Conservation (phyloP, 2,113 vertebrate species). For the Hymenochirus boettgeri region DNA sequence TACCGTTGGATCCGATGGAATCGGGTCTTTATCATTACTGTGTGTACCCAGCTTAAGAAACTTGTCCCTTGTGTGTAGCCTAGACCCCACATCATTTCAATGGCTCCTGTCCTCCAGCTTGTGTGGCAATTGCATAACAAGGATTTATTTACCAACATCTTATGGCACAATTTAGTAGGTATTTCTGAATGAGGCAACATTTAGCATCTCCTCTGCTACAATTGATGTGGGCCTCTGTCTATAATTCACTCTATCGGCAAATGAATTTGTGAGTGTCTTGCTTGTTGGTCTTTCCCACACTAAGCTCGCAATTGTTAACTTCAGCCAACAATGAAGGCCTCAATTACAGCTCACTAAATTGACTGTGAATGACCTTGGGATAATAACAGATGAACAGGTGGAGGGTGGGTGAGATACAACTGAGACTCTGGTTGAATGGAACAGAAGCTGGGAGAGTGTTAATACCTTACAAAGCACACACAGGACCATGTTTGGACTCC, state of each 20-base stretch:
- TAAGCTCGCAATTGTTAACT: constrained; percentile 21
- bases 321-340: constrained; percentile 28
- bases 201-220: constrained; percentile 8
- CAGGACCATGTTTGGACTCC: constrained; percentile 24
- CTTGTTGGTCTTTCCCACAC: constrained; percentile 30
- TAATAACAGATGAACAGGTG: constrained; percentile 36
- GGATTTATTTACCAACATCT: constrained; percentile 4
- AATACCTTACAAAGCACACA: constrained; percentile 8
- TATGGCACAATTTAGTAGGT: constrained; percentile 1
- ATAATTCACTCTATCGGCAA: constrained; percentile 16
- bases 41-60: too few species aligned
- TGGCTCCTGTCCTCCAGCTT: background rate
- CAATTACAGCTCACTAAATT: constrained; percentile 33
- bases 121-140: background rate
- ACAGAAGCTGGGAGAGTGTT: constrained; percentile 6
- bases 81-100: background rate
- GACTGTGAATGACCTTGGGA: constrained; percentile 41
- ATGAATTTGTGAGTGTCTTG: constrained; percentile 8
- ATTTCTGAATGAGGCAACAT: constrained; percentile 4
- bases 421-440: background rate
- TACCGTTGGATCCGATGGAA: too few species aligned
- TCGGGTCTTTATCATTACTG: too few species aligned
- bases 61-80: background rate
- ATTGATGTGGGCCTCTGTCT: constrained; percentile 9
- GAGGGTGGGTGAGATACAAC: constrained; percentile 16